phyloP scores from a whole-genome alignment of 2,113 vertebrate species.

The Guaruba guarouba region DNA sequence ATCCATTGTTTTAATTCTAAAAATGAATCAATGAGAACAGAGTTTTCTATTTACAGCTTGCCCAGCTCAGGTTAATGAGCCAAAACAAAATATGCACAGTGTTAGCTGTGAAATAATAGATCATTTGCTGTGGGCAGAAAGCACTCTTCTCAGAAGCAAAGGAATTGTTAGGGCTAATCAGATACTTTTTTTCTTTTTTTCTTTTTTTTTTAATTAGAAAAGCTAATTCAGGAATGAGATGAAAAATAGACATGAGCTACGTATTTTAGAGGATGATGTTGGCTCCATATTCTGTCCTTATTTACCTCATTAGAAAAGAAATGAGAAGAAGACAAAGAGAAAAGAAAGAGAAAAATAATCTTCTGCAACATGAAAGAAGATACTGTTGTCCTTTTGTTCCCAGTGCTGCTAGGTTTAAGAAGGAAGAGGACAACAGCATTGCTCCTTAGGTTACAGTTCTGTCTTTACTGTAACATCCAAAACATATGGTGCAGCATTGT shows the following conservation, averaged over 20 bases:
- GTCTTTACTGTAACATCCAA: background rate
- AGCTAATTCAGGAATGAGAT: background rate
- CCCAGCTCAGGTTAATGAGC: slow-evolving; percentile 33
- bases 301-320: background rate
- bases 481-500: accelerated
- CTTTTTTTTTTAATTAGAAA: background rate
- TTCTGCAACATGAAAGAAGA: background rate
- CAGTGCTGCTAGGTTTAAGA: background rate
- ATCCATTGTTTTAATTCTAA: slow-evolving; percentile 15
- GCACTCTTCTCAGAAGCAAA: background rate
- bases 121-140: background rate
- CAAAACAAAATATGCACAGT: background rate
- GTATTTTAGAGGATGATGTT: background rate
- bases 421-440: background rate
- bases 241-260: background rate
- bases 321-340: background rate
- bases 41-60: slow-evolving; percentile 26
- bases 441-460: background rate
- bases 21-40: background rate
- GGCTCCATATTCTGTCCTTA: background rate
- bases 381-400: background rate
- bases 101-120: background rate
- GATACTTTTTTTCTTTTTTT: background rate
- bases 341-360: background rate
- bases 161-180: background rate